Evolutionary conservation across 1,140 invertebrate genomes (phyloP).

Genomic region (Diabrotica undecimpunctata): DNA sequence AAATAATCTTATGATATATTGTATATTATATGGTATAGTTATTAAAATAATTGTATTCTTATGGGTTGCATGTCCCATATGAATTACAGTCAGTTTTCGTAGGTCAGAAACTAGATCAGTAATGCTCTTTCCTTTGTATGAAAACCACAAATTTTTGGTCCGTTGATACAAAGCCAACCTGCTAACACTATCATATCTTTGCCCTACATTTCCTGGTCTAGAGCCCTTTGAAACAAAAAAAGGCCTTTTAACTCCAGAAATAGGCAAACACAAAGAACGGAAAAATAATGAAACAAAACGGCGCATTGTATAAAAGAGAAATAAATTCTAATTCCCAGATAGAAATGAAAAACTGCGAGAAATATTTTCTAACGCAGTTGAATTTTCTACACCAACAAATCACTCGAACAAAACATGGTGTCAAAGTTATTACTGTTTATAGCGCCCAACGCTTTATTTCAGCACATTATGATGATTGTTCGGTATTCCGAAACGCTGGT

Average conservation of each 20-base stretch:
- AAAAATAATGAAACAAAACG: constrained; percentile 1
- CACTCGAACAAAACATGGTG: constrained; percentile 10
- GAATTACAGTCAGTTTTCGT: too few species aligned
- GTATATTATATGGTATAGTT: too few species aligned
- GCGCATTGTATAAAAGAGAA: constrained; percentile 6
- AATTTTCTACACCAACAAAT: constrained; percentile 12
- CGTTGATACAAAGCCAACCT: too few species aligned
- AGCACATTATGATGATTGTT: constrained; percentile 3
- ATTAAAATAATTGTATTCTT: too few species aligned
- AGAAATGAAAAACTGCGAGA: constrained; percentile 13
- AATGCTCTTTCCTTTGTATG: too few species aligned
- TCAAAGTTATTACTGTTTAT: constrained; percentile 10
- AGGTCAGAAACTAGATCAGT: too few species aligned
- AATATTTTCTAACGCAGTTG: constrained; percentile 18
- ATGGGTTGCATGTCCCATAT: too few species aligned
- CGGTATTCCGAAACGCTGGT: neutral
- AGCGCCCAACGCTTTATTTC: constrained; percentile 12
- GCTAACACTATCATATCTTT: too few species aligned
- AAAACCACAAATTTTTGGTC: too few species aligned
- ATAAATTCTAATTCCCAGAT: constrained; percentile 20
- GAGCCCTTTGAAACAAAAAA: too few species aligned
- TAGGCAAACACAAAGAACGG: neutral
- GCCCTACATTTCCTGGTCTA: too few species aligned
- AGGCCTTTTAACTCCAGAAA: neutral
- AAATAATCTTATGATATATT: too few species aligned